These are phyloP conservation scores for Xestobium rufovillosum DNA, from an alignment of 2,888 invertebrate species.

Conservation along the genomic window DNA sequence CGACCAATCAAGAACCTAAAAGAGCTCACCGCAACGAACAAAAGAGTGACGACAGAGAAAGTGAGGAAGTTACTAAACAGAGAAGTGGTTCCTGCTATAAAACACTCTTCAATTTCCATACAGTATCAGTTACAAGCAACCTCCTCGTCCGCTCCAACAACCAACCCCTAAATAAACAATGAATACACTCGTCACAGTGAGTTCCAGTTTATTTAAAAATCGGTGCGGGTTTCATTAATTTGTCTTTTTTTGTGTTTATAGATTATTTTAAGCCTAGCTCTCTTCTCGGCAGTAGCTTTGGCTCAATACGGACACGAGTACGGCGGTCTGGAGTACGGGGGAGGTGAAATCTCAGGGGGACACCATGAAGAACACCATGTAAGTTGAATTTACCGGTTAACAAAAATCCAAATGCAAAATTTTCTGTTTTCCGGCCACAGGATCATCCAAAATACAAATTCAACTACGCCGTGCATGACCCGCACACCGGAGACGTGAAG, in stretches of 20 bases:
- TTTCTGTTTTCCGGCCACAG: no score
- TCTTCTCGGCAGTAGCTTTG: conserved; percentile 23
- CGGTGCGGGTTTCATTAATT: conserved; percentile 4
- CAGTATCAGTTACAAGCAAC: conserved; percentile 4
- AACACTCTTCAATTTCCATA: not conserved
- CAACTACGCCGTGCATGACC: conserved; percentile 54
- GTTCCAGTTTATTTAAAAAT: conserved; percentile 10
- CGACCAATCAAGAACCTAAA: no score
- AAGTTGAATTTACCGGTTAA: conserved; percentile 16
- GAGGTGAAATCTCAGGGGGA: conserved; percentile 20
- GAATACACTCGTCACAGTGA: conserved; percentile 15
- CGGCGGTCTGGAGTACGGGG: conserved; percentile 20
- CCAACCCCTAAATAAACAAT: conserved; percentile 3
- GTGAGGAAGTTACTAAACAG: conserved; percentile 7
- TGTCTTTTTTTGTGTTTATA: conserved; percentile 24
- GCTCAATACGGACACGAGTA: conserved; percentile 17
- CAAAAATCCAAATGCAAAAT: no score
- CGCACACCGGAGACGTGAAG: conserved; percentile 53
- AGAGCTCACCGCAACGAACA: no score
- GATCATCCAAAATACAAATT: conserved; percentile 52
- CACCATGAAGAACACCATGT: conserved; percentile 27
- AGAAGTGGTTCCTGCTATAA: no score
- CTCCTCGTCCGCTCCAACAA: conserved; percentile 2
- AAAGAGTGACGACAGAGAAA: conserved; percentile 5
- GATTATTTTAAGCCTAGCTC: conserved; percentile 28